A percentile compares a stretch with the other conserved stretches of the same genome.
These are phyloP conservation scores for Steinernema khuongi DNA, from an alignment of 1,140 invertebrate genomes.

Conservation along the genomic window DNA sequence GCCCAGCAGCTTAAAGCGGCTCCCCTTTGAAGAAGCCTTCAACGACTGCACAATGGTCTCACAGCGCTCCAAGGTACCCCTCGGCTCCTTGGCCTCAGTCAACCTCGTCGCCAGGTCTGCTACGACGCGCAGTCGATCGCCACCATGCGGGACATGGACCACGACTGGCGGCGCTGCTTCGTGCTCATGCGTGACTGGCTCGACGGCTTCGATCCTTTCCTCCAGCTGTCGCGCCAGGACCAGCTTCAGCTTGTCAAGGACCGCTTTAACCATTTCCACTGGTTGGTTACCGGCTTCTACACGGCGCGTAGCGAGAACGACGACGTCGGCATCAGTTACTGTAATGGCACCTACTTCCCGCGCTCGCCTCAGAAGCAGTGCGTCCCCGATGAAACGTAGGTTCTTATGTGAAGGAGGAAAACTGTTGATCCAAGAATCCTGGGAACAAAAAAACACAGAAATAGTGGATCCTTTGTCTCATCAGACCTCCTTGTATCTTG, in stretches of 20 bases:
- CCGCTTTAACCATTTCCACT: background rate
- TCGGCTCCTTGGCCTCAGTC: background rate
- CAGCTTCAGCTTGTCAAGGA: background rate
- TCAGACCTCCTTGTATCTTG: too few relatives aligned
- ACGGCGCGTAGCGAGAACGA: background rate
- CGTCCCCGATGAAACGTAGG: conserved; percentile 4
- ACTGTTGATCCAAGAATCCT: too few relatives aligned
- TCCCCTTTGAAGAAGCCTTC: background rate
- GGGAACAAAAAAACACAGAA: too few relatives aligned
- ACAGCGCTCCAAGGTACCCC: background rate
- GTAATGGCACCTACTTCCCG: conserved; percentile 3
- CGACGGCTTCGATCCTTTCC: background rate
- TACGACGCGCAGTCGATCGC: background rate
- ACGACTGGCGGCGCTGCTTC: conserved; percentile 3
- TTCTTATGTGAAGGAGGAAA: too few relatives aligned
- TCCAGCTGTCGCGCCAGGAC: background rate
- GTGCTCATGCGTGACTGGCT: conserved; percentile 1
- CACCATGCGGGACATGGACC: background rate
- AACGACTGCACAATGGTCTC: background rate
- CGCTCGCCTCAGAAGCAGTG: background rate
- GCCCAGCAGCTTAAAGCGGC: background rate
- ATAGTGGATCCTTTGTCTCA: too few relatives aligned
- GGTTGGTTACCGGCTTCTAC: background rate
- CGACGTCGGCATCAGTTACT: background rate
- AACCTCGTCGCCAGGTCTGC: background rate